phyloP scores from a whole-genome alignment of 2,797 vertebrate species.

The Pogonophryne albipinna region DNA sequence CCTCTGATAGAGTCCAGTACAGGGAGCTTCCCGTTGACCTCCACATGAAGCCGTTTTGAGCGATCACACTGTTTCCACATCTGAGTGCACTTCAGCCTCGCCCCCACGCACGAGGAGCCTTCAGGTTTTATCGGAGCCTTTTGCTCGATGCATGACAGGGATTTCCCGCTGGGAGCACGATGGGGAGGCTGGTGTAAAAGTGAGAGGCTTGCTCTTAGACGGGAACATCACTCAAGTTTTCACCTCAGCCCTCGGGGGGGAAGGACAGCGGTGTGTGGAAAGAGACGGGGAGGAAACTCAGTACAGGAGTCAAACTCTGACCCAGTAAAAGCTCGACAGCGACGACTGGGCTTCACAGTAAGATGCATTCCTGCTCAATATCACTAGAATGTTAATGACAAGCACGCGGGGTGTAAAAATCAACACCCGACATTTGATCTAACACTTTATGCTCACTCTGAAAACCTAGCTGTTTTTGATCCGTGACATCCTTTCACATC shows the following conservation, averaged over 20 bases:
- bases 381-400: not conserved
- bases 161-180: slow-evolving; percentile 68
- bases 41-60: slow-evolving; percentile 39
- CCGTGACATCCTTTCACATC: slow-evolving; percentile 1
- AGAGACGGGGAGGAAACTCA: slow-evolving; percentile 5
- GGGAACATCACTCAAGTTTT: slow-evolving; percentile 72
- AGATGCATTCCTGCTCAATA: not conserved
- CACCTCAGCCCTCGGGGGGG: slow-evolving; percentile 55
- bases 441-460: not conserved
- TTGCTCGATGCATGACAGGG: slow-evolving; percentile 54
- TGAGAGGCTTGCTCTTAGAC: slow-evolving; percentile 55
- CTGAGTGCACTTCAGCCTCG: slow-evolving; percentile 52
- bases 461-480: not conserved
- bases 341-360: not conserved
- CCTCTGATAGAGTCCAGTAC: slow-evolving; percentile 8
- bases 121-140: slow-evolving; percentile 52
- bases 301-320: not conserved
- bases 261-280: slow-evolving; percentile 27
- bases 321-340: not conserved
- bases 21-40: slow-evolving; percentile 49
- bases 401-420: slow-evolving; percentile 5
- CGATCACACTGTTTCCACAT: slow-evolving; percentile 42
- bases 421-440: slow-evolving; percentile 4
- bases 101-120: slow-evolving; percentile 17
- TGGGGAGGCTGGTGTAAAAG: slow-evolving; percentile 70